Evolutionary conservation across 2,113 vertebrate species (phyloP), one percentile per base, ranked within the genome.

Genomic region (Cebidichthys violaceus): DNA sequence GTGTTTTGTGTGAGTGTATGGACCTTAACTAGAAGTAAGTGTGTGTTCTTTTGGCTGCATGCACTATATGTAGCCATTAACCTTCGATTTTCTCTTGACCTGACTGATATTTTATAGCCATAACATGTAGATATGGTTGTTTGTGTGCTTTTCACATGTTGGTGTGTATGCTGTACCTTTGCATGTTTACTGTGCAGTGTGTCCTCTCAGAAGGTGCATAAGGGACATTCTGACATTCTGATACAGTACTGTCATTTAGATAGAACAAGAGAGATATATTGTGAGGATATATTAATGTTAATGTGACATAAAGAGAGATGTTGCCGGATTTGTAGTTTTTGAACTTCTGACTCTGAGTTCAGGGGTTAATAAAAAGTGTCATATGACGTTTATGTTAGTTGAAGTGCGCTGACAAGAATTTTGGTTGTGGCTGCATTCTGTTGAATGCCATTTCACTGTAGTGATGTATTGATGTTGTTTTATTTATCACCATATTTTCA

Each of bases 171-270:
- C 1, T 83, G 39, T 39, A 33, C 62, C 17, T 39, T 22, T 0
- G 29, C n/a, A 24, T 55, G 8, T 57, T 9, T 27, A 60, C 59
- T n/a, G 45, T 35, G 20, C 5, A 14, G 35, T 61, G 27, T 66
- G 22, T 60, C 15, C 24, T 67, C 24, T 47, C 24, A 0, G 22
- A 24, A 39, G 14, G 29, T 37, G 17, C 62, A 61, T 54, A 18
- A 55, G 35, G 37, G 55, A 75, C 68, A 62, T 6, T 45, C 7
- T 62, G 55, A 75, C 68, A 62, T 6, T 45, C 7, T 62, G 27
- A 9, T 20, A 55, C 52, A 54, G 22, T n/a, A 20, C 43, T 59
- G 39, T 35, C 27, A 18, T n/a, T 57, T 20, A 61, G 35, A 15
- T 20, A 67, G 31, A 24, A 43, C 24, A n/a, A 41, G 3, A 39